Percentiles rank a stretch among this genome's conserved stretches.
Evolutionary conservation across 1,140 invertebrate species (phyloP).

Genomic region (Anastrepha ludens): DNA sequence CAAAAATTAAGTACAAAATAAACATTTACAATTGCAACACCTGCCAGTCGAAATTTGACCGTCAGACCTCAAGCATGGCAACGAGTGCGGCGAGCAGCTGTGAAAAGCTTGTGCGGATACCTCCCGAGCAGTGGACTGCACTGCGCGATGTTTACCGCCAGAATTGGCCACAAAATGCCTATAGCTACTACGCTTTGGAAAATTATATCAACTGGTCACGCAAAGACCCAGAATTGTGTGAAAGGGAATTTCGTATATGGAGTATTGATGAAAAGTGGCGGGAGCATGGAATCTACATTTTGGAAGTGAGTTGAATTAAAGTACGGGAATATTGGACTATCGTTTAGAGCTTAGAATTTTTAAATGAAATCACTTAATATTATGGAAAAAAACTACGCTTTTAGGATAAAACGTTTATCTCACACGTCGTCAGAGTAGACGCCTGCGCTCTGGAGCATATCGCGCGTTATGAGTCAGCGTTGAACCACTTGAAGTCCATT

Average conservation of each 20-base stretch:
- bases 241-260: not conserved
- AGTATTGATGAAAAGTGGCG: slow-evolving; percentile 6
- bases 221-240: not conserved
- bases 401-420: not conserved
- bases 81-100: not conserved
- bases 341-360: not conserved
- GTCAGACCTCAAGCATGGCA: not conserved
- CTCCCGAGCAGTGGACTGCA: not conserved
- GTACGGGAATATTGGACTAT: no score
- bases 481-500: not conserved
- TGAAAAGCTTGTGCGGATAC: not conserved
- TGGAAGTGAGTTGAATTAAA: not conserved
- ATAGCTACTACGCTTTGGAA: not conserved
- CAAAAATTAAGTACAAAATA: no score
- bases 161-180: not conserved
- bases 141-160: not conserved
- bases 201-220: slow-evolving; percentile 6
- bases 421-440: not conserved
- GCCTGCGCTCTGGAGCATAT: not conserved
- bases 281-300: slow-evolving; percentile 40
- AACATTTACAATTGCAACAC: no score
- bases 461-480: not conserved
- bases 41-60: not conserved
- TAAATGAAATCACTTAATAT: not conserved
- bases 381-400: not conserved